Conservation (phyloP, 2,888 invertebrate genomes). For the Zygothrica quintamaculata region DNA sequence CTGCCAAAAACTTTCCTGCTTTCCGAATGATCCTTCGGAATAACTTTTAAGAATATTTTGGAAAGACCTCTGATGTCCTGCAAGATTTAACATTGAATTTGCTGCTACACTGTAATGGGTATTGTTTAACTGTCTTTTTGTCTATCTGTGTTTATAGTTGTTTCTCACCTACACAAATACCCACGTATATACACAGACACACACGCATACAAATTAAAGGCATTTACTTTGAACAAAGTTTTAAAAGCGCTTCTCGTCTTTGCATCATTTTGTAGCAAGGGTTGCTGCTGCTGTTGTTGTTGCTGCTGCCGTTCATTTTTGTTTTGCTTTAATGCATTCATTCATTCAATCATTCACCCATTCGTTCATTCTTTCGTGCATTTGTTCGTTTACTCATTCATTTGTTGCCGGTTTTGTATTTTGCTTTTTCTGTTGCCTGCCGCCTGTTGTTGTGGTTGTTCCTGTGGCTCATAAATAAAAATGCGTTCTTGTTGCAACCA, state of each 20-base stretch:
- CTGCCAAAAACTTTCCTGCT: too few relatives aligned
- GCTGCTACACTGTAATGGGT: too few relatives aligned
- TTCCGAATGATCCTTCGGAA: too few relatives aligned
- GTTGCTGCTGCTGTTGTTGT: conserved; percentile 32
- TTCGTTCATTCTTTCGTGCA: conserved; percentile 15
- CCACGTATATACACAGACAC: background rate
- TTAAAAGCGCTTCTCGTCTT: conserved; percentile 48
- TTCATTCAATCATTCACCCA: conserved; percentile 9
- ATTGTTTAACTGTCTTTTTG: too few relatives aligned
- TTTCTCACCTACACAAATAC: conserved; percentile 8
- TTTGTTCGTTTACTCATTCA: conserved; percentile 24
- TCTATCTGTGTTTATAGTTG: conserved; percentile 9
- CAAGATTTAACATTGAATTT: too few relatives aligned
- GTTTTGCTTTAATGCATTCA: conserved; percentile 29
- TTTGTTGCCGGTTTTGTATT: conserved; percentile 34
- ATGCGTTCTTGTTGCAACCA: conserved; percentile 29
- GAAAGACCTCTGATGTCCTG: too few relatives aligned
- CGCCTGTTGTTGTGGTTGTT: conserved; percentile 9
- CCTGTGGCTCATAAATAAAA: conserved; percentile 37
- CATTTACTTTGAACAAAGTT: conserved; percentile 50
- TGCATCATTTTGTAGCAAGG: conserved; percentile 43
- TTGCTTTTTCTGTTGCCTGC: conserved; percentile 16
- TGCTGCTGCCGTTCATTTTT: background rate
- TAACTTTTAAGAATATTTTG: too few relatives aligned
- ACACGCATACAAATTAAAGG: conserved; percentile 5